Evolutionary conservation across 2,113 vertebrate species (phyloP).

Genomic region (Picathartes gymnocephalus): DNA sequence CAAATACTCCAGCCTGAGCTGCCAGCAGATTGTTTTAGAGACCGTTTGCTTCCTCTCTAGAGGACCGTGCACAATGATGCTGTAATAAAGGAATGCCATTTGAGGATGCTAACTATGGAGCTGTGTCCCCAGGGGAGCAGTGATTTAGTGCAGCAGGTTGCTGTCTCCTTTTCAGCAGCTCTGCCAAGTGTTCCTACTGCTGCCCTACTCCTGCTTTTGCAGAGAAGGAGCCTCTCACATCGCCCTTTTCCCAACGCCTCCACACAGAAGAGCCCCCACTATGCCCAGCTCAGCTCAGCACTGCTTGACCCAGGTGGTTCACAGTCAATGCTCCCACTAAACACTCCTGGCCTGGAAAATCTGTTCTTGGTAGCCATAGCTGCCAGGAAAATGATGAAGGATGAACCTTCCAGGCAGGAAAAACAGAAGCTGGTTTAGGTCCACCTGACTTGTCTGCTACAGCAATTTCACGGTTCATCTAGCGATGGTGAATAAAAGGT

Average conservation of each 20-base stretch:
- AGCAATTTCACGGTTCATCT: neutral
- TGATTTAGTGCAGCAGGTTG: neutral
- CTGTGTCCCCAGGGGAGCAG: neutral
- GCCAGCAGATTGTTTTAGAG: conserved; percentile 16
- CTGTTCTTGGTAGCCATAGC: neutral
- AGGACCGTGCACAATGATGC: neutral
- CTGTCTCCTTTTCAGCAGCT: neutral
- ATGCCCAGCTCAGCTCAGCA: neutral
- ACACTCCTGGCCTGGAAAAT: neutral
- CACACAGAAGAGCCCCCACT: neutral
- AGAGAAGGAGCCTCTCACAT: neutral
- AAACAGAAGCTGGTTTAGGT: neutral
- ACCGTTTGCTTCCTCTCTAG: neutral
- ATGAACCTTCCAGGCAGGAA: neutral
- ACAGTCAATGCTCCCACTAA: neutral
- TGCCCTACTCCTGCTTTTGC: neutral
- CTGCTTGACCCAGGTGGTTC: neutral
- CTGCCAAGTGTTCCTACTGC: neutral
- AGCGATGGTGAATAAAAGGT: neutral
- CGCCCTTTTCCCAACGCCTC: neutral
- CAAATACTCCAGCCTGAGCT: neutral
- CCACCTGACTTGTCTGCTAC: neutral
- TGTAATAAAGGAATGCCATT: neutral
- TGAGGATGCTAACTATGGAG: neutral
- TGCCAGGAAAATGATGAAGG: neutral